Conservation (phyloP, 2,113 vertebrate species). For the Nycticebus coucang region DNA sequence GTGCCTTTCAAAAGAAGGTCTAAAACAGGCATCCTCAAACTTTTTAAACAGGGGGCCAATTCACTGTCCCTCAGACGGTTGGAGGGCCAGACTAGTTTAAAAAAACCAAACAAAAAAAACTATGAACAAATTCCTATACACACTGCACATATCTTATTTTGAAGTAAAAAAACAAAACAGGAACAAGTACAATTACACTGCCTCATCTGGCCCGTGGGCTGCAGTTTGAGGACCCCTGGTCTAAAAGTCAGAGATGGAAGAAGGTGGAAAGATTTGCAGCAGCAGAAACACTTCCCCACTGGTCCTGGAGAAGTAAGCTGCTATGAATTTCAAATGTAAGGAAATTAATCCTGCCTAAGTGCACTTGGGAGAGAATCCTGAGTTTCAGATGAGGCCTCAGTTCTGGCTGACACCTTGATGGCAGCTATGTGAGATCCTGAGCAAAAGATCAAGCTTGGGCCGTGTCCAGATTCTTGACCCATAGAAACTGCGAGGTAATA, state of each 20-base stretch:
- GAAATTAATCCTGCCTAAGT: neutral
- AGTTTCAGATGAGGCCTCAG: neutral
- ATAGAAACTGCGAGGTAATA: neutral
- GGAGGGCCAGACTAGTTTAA: no score
- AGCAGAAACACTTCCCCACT: neutral
- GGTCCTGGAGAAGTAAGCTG: neutral
- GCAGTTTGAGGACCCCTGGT: no score
- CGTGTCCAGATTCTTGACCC: neutral
- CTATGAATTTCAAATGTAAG: neutral
- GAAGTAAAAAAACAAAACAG: no score
- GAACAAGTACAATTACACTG: no score
- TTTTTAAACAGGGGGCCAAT: no score
- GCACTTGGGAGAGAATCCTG: neutral
- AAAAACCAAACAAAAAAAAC: no score
- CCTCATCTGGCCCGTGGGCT: no score
- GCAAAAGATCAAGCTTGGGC: neutral
- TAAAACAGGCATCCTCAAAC: no score
- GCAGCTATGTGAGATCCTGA: neutral
- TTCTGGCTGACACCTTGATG: neutral
- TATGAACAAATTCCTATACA: no score
- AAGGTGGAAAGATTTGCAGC: neutral
- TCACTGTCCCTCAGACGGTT: no score
- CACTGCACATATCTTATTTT: no score
- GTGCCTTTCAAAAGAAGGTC: neutral
- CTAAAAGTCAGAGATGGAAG: neutral